These are phyloP conservation scores for Leucophenga montana DNA, from an alignment of 2,888 invertebrate genomes.

Conservation along the genomic window DNA sequence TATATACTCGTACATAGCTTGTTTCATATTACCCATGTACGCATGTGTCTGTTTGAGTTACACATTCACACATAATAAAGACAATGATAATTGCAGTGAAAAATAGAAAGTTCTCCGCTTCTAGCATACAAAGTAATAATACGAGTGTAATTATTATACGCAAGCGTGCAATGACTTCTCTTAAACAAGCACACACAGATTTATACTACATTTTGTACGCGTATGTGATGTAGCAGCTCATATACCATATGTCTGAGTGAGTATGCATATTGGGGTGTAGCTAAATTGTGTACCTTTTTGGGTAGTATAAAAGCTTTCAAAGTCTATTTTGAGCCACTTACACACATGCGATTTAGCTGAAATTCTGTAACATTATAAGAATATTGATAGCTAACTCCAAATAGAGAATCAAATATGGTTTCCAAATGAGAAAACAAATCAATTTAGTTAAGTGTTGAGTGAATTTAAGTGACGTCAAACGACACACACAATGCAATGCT, in stretches of 20 bases:
- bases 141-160: slow-evolving; percentile 54
- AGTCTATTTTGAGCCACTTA: too few species aligned
- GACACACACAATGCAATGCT: too few species aligned
- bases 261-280: slow-evolving; percentile 16
- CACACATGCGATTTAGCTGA: too few species aligned
- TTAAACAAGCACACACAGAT: slow-evolving; percentile 27
- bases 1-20: neutral
- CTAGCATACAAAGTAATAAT: slow-evolving; percentile 49
- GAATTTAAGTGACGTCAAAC: too few species aligned
- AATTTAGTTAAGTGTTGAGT: too few species aligned
- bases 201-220: slow-evolving; percentile 13
- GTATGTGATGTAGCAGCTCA: slow-evolving; percentile 27
- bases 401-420: too few species aligned
- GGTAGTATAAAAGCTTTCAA: too few species aligned
- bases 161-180: slow-evolving; percentile 55
- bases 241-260: slow-evolving; percentile 39
- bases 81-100: slow-evolving; percentile 53
- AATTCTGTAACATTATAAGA: too few species aligned
- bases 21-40: neutral
- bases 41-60: neutral
- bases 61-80: slow-evolving; percentile 53
- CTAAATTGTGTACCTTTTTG: too few species aligned
- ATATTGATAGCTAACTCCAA: too few species aligned
- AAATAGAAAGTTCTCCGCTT: slow-evolving; percentile 46
- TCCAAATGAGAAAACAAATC: too few species aligned